These are phyloP conservation scores for Echeneis naucrates DNA, from an alignment of 2,797 vertebrate species.

Conservation along the genomic window DNA sequence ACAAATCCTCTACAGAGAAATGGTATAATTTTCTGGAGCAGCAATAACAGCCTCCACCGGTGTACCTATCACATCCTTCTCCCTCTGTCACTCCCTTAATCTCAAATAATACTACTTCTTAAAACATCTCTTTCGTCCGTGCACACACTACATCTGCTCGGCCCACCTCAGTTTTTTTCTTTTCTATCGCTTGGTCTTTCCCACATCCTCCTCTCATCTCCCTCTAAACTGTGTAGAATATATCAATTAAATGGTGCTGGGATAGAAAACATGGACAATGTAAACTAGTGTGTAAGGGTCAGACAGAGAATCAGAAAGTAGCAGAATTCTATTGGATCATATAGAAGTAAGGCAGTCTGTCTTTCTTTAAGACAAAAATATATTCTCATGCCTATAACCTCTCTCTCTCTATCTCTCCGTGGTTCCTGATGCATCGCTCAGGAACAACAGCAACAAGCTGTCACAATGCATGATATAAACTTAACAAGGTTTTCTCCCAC, in stretches of 20 bases:
- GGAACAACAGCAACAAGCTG: slow-evolving; percentile 12
- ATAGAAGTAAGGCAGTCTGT: not conserved
- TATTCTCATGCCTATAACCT: not conserved
- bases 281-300: not conserved
- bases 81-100: slow-evolving; percentile 59
- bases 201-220: not conserved
- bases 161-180: not conserved
- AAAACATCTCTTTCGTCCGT: slow-evolving; percentile 56
- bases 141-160: slow-evolving; percentile 19
- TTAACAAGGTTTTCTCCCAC: slow-evolving; percentile 28
- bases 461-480: slow-evolving; percentile 25
- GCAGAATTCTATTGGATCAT: not conserved
- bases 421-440: slow-evolving; percentile 16
- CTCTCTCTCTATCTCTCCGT: not conserved
- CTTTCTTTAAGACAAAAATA: not conserved
- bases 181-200: slow-evolving; percentile 13
- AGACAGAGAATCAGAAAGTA: not conserved
- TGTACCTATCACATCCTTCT: slow-evolving; percentile 63
- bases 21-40: slow-evolving; percentile 65
- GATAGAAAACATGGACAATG: not conserved
- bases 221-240: not conserved
- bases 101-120: slow-evolving; percentile 64
- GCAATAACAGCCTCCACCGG: slow-evolving; percentile 62
- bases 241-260: not conserved
- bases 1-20: slow-evolving; percentile 66